Conservation (phyloP, 64 coral and sea anemone genomes). For the Montipora efflorescens region DNA sequence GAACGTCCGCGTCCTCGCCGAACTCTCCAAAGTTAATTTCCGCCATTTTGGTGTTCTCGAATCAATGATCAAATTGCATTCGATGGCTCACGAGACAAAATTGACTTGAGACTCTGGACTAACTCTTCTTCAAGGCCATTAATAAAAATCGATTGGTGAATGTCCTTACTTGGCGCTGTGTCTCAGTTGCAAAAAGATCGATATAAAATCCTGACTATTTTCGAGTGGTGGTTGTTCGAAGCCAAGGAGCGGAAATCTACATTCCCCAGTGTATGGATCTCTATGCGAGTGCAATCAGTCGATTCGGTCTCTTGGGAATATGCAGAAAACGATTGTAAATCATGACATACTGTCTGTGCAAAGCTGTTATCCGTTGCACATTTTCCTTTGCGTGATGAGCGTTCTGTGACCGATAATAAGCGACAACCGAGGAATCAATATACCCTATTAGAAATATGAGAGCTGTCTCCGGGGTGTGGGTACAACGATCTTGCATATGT, state of each 20-base stretch:
- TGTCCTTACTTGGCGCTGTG: neutral
- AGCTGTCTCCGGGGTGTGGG: constrained; percentile 35
- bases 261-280: neutral
- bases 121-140: neutral
- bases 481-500: constrained; percentile 1
- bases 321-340: neutral
- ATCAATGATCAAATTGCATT: constrained; percentile 1
- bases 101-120: neutral
- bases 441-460: constrained; percentile 22
- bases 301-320: neutral
- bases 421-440: neutral
- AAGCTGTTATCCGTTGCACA: neutral
- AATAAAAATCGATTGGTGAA: neutral
- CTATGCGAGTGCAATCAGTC: neutral
- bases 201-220: neutral
- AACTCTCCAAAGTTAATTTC: constrained; percentile 62
- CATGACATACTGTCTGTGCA: neutral
- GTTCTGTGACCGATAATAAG: constrained; percentile 13
- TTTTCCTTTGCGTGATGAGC: constrained; percentile 20
- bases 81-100: neutral
- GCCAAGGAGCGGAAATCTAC: no score
- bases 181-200: constrained; percentile 31
- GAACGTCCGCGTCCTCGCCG: constrained; percentile 62
- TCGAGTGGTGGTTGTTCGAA: neutral
- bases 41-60: constrained; percentile 83